Base-by-base conservation (phyloP, 1,140 invertebrate species). In the Dinothrombium tinctorium region DNA sequence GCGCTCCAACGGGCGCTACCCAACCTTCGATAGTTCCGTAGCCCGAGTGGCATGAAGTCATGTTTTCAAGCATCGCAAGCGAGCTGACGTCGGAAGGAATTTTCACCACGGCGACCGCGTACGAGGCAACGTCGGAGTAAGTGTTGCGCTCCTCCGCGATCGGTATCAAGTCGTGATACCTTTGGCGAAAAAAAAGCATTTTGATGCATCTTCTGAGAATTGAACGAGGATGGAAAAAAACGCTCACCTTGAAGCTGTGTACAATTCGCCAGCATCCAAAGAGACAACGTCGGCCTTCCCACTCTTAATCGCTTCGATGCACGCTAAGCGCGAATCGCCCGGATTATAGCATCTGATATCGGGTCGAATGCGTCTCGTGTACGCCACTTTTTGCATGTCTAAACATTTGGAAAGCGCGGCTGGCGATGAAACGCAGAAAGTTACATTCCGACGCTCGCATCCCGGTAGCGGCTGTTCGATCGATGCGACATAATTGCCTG, bases 401-500 rank as follows among this genome's bases (percentile, higher is more conserved):
- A 62, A 54, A 45, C 77, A 81, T 52, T 80, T 80, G 17, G 64
- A 56, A 6, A 68, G 49, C 32, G 69, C 72, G 0, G 63, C 56
- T 22, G 66, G 56, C 1, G 59, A 62, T 15, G 65, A 68, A 7
- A 74, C 68, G 50, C 76, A 80, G 43, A 76, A 55, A 15, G 70
- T 64, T 9, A 65, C 56, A 19, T 55, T 51, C 5, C 59, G 46
- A 45, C 65, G 61, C 0, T 65, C 58, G 24, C 72, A 72, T 32
- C 66, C 67, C 4, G 24, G 35, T 3, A 41, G 23, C 0, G 70
- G 68, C 32, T 74, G 65, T 47, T 76, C 74, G 45, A 81, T 75
- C n/a, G 78, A 74, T 48, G 74, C 70, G 31, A 69, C 65, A 50
- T 77, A 80, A 54, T 77, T 74, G 2, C 72, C 69, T 60, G 44